Evolutionary conservation across 2,797 vertebrate genomes (phyloP).

Genomic region (Falco novaeseelandiae): DNA sequence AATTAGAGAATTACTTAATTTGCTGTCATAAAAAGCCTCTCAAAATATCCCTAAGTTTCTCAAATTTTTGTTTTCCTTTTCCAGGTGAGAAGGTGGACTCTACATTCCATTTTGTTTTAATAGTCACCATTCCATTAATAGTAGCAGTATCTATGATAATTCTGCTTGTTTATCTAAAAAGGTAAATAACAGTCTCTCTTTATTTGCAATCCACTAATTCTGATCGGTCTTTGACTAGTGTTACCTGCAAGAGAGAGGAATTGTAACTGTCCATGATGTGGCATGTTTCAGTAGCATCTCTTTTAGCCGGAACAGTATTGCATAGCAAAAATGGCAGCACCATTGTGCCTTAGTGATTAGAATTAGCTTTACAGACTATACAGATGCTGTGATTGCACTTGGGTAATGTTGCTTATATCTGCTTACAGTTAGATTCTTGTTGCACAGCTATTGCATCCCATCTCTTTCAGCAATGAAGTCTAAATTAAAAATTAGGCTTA

Average conservation of each 20-base stretch:
- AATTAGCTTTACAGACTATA: neutral
- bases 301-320: neutral
- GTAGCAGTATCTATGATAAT: constrained; percentile 62
- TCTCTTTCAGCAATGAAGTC: neutral
- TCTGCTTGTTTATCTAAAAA: constrained; percentile 77
- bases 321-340: neutral
- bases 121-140: constrained; percentile 64
- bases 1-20: neutral
- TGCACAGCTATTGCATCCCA: neutral
- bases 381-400: neutral
- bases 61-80: constrained; percentile 39
- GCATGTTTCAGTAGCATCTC: neutral
- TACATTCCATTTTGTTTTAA: constrained; percentile 24
- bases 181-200: constrained; percentile 47
- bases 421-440: neutral
- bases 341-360: neutral
- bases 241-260: neutral
- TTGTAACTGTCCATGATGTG: no score
- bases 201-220: neutral
- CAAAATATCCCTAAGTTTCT: neutral
- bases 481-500: neutral
- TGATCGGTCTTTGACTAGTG: neutral
- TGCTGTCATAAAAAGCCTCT: neutral
- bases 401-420: neutral
- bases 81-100: constrained; percentile 59